Evolutionary conservation across 2,797 vertebrate genomes (phyloP).

Genomic region (Labeo calbasu): DNA sequence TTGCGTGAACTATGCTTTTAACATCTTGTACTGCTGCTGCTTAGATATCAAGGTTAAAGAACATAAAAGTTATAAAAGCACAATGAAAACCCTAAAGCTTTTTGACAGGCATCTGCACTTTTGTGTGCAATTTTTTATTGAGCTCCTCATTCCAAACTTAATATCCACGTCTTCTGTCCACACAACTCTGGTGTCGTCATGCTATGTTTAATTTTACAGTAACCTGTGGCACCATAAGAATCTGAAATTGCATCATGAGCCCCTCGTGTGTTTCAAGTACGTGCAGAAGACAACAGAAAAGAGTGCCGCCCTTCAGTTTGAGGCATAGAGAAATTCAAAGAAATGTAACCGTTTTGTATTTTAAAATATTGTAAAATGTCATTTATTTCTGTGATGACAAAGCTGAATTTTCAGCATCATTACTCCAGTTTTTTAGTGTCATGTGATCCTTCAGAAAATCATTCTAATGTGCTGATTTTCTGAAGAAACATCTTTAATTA

Average conservation of each 20-base stretch:
- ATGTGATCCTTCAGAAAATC: not conserved
- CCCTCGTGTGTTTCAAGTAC: not conserved
- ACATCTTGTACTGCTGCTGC: not conserved
- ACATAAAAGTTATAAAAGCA: too few species aligned
- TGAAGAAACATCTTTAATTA: not conserved
- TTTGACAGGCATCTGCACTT: not conserved
- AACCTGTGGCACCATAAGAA: not conserved
- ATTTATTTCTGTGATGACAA: not conserved
- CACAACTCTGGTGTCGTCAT: not conserved
- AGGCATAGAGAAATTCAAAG: not conserved
- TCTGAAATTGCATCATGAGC: not conserved
- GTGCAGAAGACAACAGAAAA: not conserved
- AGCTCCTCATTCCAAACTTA: not conserved
- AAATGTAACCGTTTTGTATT: not conserved
- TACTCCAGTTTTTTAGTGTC: not conserved
- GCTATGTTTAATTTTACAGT: slow-evolving; percentile 12
- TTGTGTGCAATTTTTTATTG: not conserved
- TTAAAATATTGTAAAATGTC: not conserved
- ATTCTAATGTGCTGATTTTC: not conserved
- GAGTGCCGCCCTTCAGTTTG: not conserved
- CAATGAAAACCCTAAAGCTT: not conserved
- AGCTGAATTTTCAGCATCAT: not conserved
- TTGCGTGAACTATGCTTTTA: not conserved
- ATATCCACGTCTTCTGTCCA: not conserved
- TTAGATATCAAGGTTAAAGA: not conserved